A percentile compares a stretch with the other conserved stretches of the same genome.
Conservation (phyloP, 2,797 vertebrate species). For the Epinephelus awoara region DNA sequence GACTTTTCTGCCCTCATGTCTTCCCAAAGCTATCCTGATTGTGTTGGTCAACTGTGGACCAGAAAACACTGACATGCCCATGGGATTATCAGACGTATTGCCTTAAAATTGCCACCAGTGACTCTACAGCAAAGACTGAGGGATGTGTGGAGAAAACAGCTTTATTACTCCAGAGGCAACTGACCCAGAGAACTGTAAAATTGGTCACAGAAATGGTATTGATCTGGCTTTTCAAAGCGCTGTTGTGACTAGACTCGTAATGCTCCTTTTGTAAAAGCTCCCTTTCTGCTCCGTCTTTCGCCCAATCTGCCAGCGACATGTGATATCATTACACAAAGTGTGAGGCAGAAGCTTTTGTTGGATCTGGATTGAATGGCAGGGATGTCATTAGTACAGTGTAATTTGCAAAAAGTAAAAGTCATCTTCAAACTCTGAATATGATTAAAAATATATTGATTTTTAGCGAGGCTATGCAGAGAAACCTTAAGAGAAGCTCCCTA, state of each 20-base stretch:
- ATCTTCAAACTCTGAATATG: neutral
- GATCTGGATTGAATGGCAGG: constrained; percentile 7
- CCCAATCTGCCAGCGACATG: constrained; percentile 7
- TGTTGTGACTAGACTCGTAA: constrained; percentile 78
- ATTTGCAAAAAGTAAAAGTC: constrained; percentile 29
- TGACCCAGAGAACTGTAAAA: constrained; percentile 78
- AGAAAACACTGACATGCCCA: constrained; percentile 30
- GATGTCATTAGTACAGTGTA: constrained; percentile 6
- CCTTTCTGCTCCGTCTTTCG: constrained; percentile 24
- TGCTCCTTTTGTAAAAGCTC: constrained; percentile 58
- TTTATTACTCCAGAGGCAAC: constrained; percentile 76
- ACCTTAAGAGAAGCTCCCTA: constrained; percentile 2
- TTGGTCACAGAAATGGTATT: constrained; percentile 81
- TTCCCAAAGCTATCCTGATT: neutral
- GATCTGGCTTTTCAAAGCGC: constrained; percentile 74
- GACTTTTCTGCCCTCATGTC: neutral
- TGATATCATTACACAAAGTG: constrained; percentile 36
- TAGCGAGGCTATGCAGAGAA: constrained; percentile 9
- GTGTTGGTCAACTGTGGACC: constrained; percentile 17
- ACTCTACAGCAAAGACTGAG: constrained; percentile 45
- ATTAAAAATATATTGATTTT: neutral
- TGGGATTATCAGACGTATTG: constrained; percentile 46
- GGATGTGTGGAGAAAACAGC: constrained; percentile 70
- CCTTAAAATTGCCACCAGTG: constrained; percentile 45
- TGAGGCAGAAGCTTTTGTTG: constrained; percentile 25